These are phyloP conservation scores for Neodontobutis hainanensis DNA, from an alignment of 2,113 vertebrate genomes.

Conservation along the genomic window DNA sequence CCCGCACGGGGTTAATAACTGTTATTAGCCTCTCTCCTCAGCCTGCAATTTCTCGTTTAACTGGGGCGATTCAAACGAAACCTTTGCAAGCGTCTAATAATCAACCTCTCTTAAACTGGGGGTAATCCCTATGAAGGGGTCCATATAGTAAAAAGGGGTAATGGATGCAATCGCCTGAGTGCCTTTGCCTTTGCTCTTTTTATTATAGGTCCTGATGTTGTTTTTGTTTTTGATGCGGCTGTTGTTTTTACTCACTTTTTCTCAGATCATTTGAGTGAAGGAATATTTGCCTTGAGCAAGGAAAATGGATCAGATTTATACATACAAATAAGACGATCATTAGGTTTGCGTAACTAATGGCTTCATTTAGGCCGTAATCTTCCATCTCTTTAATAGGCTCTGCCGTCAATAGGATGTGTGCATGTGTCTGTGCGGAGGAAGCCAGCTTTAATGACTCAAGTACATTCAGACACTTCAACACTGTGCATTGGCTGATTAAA, in stretches of 20 bases:
- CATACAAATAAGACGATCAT: conserved; percentile 80
- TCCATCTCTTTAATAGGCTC: conserved; percentile 76
- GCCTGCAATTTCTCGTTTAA: conserved; percentile 84
- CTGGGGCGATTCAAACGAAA: conserved; percentile 82
- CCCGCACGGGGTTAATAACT: conserved; percentile 85
- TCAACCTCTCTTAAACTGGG: conserved; percentile 78
- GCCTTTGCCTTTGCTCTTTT: conserved; percentile 66
- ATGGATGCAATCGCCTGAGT: conserved; percentile 73
- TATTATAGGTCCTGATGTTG: conserved; percentile 76
- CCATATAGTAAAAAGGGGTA: conserved; percentile 68
- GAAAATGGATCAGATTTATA: conserved; percentile 76
- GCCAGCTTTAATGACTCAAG: conserved; percentile 76
- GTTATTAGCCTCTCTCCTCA: conserved; percentile 86
- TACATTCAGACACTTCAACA: conserved; percentile 74
- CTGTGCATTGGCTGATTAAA: conserved; percentile 78
- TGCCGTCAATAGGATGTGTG: conserved; percentile 57
- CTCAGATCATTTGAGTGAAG: conserved; percentile 73
- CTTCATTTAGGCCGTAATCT: conserved; percentile 82
- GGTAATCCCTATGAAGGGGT: conserved; percentile 80
- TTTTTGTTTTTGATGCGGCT: conserved; percentile 71
- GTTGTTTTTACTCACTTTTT: conserved; percentile 70
- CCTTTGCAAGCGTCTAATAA: conserved; percentile 80
- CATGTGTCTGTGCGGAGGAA: conserved; percentile 42
- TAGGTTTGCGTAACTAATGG: conserved; percentile 83
- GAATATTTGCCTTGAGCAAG: conserved; percentile 72